phyloP scores from a whole-genome alignment of 2,113 vertebrate species.

The Hyaena hyaena region DNA sequence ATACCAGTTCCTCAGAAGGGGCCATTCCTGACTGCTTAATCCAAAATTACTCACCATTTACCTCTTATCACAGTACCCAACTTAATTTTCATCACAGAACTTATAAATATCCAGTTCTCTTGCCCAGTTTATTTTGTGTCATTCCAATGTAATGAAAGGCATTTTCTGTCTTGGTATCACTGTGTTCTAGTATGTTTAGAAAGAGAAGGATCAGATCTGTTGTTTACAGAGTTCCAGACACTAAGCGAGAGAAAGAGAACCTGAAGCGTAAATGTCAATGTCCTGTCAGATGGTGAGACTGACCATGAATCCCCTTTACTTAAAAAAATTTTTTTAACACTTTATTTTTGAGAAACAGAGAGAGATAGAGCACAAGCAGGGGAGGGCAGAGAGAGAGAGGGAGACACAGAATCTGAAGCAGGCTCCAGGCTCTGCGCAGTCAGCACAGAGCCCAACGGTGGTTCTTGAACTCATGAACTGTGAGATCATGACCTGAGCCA shows the following conservation, averaged over 20 bases:
- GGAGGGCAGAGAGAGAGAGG: no score
- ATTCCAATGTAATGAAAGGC: neutral
- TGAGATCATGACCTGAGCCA: neutral
- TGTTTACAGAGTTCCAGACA: neutral
- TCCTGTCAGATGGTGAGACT: neutral
- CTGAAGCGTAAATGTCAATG: neutral
- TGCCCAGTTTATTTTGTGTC: slow-evolving; percentile 11
- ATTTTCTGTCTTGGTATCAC: neutral
- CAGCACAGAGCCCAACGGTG: no score
- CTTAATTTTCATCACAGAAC: neutral
- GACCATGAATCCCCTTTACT: neutral
- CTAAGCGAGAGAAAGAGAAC: neutral
- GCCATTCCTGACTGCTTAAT: neutral
- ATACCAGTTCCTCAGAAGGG: neutral
- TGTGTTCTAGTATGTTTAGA: neutral
- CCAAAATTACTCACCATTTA: neutral
- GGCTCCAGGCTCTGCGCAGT: no score
- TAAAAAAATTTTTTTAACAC: no score
- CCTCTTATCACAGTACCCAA: neutral
- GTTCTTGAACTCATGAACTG: neutral
- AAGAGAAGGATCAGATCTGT: neutral
- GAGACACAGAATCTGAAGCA: no score
- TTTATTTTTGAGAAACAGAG: no score
- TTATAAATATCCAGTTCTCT: neutral
- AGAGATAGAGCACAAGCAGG: no score